These are phyloP conservation scores for Antheraea yamamai DNA, from an alignment of 2,888 invertebrate genomes.

Conservation along the genomic window DNA sequence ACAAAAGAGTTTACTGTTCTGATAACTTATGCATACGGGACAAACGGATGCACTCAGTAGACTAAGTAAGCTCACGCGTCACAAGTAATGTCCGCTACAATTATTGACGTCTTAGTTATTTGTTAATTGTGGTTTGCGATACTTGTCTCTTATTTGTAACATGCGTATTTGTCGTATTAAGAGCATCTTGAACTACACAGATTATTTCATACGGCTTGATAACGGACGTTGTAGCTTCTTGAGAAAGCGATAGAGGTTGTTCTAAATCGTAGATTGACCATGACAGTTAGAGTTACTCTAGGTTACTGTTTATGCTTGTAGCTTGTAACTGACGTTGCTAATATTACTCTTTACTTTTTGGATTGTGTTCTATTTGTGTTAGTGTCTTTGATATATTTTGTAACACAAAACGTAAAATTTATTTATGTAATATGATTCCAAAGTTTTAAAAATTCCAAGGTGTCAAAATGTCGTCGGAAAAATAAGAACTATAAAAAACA, in stretches of 20 bases:
- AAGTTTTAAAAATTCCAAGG: too few species aligned
- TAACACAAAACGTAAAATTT: background rate
- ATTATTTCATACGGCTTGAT: conserved; percentile 28
- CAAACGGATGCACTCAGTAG: conserved; percentile 66
- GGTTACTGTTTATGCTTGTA: conserved; percentile 16
- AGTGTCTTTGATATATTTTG: background rate
- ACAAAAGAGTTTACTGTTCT: conserved; percentile 27
- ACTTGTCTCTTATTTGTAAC: conserved; percentile 46
- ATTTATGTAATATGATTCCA: too few species aligned
- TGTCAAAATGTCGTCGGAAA: too few species aligned
- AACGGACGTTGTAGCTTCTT: conserved; percentile 46
- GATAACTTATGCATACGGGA: conserved; percentile 50
- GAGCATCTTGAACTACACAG: conserved; percentile 27
- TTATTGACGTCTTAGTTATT: conserved; percentile 55
- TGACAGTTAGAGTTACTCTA: conserved; percentile 37
- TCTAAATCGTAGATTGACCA: conserved; percentile 63
- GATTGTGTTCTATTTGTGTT: background rate
- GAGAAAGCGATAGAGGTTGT: conserved; percentile 57
- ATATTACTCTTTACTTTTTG: background rate
- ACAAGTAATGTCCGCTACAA: conserved; percentile 67
- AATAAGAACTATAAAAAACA: background rate
- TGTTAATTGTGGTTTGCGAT: conserved; percentile 56
- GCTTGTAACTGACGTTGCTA: too few species aligned
- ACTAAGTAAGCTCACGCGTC: conserved; percentile 62
- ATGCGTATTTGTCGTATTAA: conserved; percentile 36